Base-by-base conservation (phyloP, 2,888 invertebrate genomes). In the Drosophila seclusa region DNA sequence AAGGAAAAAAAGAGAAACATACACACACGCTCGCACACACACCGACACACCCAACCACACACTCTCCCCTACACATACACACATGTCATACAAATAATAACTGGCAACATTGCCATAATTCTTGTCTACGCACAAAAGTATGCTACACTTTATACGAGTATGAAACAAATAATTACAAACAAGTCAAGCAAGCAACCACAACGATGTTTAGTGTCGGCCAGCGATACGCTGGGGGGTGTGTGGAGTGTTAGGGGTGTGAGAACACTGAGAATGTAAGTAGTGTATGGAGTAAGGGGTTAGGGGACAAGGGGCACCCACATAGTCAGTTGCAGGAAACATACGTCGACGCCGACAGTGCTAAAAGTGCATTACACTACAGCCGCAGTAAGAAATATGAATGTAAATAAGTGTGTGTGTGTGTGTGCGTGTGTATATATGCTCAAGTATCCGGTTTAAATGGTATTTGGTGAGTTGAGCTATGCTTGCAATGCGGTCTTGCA, bases 121-220 rank as follows among this genome's bases (percentile, higher is more conserved):
- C 85, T 83, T 86, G 85, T 87, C 74, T 83, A 87, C 85, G 83
- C 87, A 86, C 77, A 76, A 76, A 77, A 86, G 89, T 86, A 76
- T 86, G 83, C 80, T 76, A 75, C 85, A 83, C 83, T 87, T 78
- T 82, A 80, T 80, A 57, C 66, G 68, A 76, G 78, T 66, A 77
- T 73, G 86, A 83, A 85, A 85, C 85, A 85, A 85, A 85, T 85
- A 85, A 85, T 85, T 85, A 86, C 88, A 80, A 85, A 79, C 85
- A 87, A 85, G 85, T 87, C 84, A 85, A 83, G 85, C 83, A 87
- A 78, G 78, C 64, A 73, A 66, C 82, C 70, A 53, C 73, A 73
- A 70, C 52, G 52, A 71, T 68, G 61, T 76, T 65, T 49, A 73
- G 54, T 61, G 55, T 64, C 38, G 27, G 36, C 18, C 10, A 31